phyloP scores from a whole-genome alignment of 2,797 vertebrate species.

The Gobionotothen gibberifrons region DNA sequence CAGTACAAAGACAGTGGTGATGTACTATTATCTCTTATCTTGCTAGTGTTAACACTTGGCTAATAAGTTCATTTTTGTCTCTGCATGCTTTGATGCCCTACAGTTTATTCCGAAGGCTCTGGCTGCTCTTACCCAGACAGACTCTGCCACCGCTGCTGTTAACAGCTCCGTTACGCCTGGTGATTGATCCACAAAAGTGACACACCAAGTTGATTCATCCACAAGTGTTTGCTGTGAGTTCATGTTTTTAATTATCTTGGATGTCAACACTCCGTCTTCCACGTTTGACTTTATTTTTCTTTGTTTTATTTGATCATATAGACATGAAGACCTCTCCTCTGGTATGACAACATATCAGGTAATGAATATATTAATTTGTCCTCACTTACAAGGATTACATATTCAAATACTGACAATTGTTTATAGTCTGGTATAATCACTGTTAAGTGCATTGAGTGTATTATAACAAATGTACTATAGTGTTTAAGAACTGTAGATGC shows the following conservation, averaged over 20 bases:
- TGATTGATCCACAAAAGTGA: constrained; percentile 48
- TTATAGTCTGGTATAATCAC: neutral
- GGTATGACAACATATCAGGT: neutral
- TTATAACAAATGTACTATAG: neutral
- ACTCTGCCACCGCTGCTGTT: constrained; percentile 37
- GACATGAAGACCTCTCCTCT: neutral
- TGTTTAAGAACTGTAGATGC: constrained; percentile 1
- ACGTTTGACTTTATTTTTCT: neutral
- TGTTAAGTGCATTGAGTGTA: neutral
- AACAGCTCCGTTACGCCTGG: constrained; percentile 46
- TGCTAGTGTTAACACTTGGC: constrained; percentile 43
- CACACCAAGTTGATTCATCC: constrained; percentile 36
- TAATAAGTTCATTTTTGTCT: constrained; percentile 54
- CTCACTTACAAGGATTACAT: neutral
- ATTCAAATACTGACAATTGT: neutral
- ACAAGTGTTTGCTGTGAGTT: constrained; percentile 33
- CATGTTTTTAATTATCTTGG: constrained; percentile 15
- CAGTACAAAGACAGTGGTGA: constrained; percentile 46
- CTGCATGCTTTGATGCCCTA: constrained; percentile 47
- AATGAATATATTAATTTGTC: neutral
- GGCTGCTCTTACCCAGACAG: constrained; percentile 23
- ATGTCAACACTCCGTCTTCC: constrained; percentile 18
- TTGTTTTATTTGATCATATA: constrained; percentile 6
- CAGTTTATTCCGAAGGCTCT: constrained; percentile 41
- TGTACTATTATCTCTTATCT: constrained; percentile 23